These are phyloP conservation scores for Pyrrhia umbra DNA, from an alignment of 2,888 invertebrate genomes.

Conservation along the genomic window DNA sequence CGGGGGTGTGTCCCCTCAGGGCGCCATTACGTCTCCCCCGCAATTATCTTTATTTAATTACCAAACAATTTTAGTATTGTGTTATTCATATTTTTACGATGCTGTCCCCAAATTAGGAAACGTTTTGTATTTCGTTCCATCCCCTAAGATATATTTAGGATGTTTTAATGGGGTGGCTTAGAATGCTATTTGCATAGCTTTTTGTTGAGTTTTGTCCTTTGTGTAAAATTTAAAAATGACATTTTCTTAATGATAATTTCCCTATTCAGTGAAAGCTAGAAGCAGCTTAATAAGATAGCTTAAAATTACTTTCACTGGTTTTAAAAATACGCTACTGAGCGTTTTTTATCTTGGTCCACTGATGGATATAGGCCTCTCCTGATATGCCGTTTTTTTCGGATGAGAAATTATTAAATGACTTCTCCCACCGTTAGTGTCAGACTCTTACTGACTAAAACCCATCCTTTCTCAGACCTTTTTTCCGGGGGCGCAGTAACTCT, in stretches of 20 bases:
- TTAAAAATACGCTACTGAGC: too few species aligned
- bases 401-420: too few species aligned
- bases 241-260: not conserved
- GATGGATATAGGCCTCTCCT: too few species aligned
- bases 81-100: slow-evolving; percentile 55
- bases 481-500: too few species aligned
- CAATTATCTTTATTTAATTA: slow-evolving; percentile 67
- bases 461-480: too few species aligned
- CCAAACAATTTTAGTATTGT: slow-evolving; percentile 58
- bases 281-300: too few species aligned
- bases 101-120: slow-evolving; percentile 39
- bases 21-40: slow-evolving; percentile 36
- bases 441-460: too few species aligned
- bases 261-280: too few species aligned
- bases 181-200: slow-evolving; percentile 36
- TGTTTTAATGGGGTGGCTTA: slow-evolving; percentile 30
- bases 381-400: too few species aligned
- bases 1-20: slow-evolving; percentile 3
- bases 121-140: slow-evolving; percentile 26
- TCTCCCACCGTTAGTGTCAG: too few species aligned
- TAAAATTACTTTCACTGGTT: too few species aligned
- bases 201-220: slow-evolving; percentile 3
- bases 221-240: slow-evolving; percentile 4
- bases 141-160: slow-evolving; percentile 38
- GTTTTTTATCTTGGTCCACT: too few species aligned